phyloP scores from a whole-genome alignment of 1,140 invertebrate species.

The Caerostris darwini region DNA sequence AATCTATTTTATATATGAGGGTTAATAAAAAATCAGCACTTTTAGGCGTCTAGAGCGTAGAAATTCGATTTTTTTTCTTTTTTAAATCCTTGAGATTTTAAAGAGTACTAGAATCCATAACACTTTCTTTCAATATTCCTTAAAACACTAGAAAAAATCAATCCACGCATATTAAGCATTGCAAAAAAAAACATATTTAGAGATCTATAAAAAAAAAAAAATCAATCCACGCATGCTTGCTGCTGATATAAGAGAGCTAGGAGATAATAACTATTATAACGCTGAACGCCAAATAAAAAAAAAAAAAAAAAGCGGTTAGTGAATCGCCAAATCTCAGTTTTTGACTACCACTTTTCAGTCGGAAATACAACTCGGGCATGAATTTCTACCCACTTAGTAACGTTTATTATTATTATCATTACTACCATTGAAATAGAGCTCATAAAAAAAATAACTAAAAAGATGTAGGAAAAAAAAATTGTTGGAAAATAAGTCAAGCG shows the following conservation, averaged over 20 bases:
- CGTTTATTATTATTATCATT: constrained; percentile 21
- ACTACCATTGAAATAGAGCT: constrained; percentile 18
- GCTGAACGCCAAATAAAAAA: not conserved
- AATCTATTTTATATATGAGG: no score
- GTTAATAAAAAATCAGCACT: no score
- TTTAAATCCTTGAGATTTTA: not conserved
- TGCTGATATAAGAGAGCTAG: not conserved
- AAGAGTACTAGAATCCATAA: not conserved
- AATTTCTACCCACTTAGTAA: constrained; percentile 38
- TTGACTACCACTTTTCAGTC: not conserved
- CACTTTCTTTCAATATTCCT: not conserved
- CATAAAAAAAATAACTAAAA: constrained; percentile 19
- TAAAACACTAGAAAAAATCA: not conserved
- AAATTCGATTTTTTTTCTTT: not conserved
- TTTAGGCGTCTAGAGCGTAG: no score
- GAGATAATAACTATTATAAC: constrained; percentile 58
- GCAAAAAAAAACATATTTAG: not conserved
- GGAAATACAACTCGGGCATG: not conserved
- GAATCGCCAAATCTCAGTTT: constrained; percentile 36
- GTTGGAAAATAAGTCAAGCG: constrained; percentile 56
- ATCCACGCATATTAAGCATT: not conserved
- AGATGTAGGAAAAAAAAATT: constrained; percentile 12
- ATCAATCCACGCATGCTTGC: constrained; percentile 1
- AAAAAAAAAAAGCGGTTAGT: not conserved
- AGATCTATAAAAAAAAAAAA: not conserved